Base-by-base conservation (phyloP, 30 jellyfish, hydroid and myxozoan species). In the Cassiopea andromeda region DNA sequence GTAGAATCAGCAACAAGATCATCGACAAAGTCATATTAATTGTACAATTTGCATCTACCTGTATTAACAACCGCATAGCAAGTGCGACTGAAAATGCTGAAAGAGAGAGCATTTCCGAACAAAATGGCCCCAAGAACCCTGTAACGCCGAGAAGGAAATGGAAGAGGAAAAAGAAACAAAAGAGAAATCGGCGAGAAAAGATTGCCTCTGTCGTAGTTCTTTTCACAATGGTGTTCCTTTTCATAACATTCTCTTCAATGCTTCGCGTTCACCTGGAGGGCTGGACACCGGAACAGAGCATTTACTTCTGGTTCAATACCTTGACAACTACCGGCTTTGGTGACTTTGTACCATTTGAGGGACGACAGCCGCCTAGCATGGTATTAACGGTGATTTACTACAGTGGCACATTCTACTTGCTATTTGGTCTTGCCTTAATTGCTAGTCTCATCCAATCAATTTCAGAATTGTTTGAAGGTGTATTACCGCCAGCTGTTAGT, bases 281-380 rank as follows among this genome's bases (percentile, higher is more conserved):
- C 46, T 89, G 97, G 97, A 73, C 84, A 60, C 47, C 81, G 85
- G 57, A 70, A 44, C 84, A 81, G 69, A 89, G 97, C 60, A 19
- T 82, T 7, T 89, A 89, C 59, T 89, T 89, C 73, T 89, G 97
- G 97, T 72, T 89, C 81, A 73, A 80, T 17, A 89, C 97, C 17
- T 44, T 89, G 45, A 81, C 90, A 44, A 89, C 97, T 38, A 68
- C 81, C 19, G 97, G 97, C 44, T 74, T 89, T 38, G 97, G 97
- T 45, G 97, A 89, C 72, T 89, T 38, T 54, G 92, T 89, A 13
- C 97, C 97, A 17, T 89, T 70, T 49, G 97, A 82, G 0, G 97
- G 97, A 6, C 78, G 92, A 64, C 47, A 60, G 50, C 97, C 97
- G 48, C 58, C 78, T 12, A 12, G 84, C 1, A 13, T 61, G 77